Percentiles rank a stretch among this genome's conserved stretches.
Evolutionary conservation across 2,113 vertebrate species (phyloP).

Genomic region (Muntiacus reevesi): DNA sequence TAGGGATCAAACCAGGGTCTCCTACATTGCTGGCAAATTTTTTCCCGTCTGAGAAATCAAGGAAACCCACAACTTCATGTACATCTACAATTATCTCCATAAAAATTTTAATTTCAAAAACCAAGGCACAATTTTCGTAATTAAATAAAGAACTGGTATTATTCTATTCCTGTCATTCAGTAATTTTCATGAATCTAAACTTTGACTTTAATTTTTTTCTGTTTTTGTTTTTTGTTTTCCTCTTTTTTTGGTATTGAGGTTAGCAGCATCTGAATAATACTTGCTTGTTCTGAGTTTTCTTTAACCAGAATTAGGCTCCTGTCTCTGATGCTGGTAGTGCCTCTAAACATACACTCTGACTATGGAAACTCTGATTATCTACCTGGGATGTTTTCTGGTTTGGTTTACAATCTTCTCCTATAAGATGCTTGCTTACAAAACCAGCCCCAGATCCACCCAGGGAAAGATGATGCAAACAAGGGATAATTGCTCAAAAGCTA

Average conservation of each 20-base stretch:
- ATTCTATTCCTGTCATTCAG: not conserved
- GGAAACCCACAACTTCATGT: not conserved
- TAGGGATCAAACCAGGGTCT: too few species aligned
- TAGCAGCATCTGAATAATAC: not conserved
- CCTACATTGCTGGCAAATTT: too few species aligned
- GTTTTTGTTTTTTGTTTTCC: not conserved
- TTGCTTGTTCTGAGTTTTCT: not conserved
- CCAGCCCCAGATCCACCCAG: not conserved
- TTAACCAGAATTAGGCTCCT: not conserved
- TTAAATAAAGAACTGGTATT: not conserved
- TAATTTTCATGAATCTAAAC: slow-evolving; percentile 14
- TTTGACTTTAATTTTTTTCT: not conserved
- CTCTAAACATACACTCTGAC: not conserved
- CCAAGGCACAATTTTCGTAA: not conserved
- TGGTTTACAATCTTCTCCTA: not conserved
- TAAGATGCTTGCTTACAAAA: not conserved
- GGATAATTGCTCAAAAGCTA: not conserved
- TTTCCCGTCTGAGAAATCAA: too few species aligned
- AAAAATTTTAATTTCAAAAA: not conserved
- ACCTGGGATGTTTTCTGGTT: not conserved
- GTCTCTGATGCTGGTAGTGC: not conserved
- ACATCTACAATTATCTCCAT: not conserved
- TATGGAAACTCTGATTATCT: not conserved
- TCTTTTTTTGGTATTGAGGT: not conserved
- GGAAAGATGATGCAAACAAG: not conserved